Percentiles rank a stretch among this genome's conserved stretches.
Conservation (phyloP, 2,797 vertebrate genomes). For the Tapirus indicus region DNA sequence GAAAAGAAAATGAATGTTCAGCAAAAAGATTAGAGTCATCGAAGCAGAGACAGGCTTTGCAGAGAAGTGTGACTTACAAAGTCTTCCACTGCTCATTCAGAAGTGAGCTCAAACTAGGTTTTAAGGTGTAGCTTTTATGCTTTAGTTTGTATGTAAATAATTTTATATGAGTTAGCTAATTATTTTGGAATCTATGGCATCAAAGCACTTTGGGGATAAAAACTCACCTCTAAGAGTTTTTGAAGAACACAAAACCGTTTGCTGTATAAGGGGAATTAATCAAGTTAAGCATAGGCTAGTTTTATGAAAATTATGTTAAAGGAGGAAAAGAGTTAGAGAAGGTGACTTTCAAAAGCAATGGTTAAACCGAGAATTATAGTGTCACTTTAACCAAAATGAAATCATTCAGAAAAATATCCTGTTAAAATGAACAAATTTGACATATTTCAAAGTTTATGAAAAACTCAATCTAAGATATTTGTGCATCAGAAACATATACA, state of each 20-base stretch:
- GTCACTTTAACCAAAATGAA: not conserved
- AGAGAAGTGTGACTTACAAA: too few species aligned
- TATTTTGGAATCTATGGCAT: not conserved
- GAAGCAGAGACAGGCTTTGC: too few species aligned
- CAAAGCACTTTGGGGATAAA: not conserved
- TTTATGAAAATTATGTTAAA: not conserved
- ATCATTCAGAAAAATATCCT: not conserved
- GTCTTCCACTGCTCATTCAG: too few species aligned
- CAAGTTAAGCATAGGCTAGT: not conserved
- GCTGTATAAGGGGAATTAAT: not conserved
- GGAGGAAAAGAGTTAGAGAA: not conserved
- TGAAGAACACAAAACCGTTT: not conserved
- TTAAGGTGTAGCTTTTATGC: too few species aligned
- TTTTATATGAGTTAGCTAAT: not conserved
- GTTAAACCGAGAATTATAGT: not conserved
- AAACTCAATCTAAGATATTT: not conserved
- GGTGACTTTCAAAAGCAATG: not conserved
- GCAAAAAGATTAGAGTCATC: too few species aligned
- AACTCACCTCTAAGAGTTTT: not conserved
- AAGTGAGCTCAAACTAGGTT: too few species aligned
- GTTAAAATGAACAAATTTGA: not conserved
- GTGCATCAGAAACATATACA: not conserved
- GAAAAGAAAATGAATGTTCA: too few species aligned
- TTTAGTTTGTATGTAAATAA: not conserved
- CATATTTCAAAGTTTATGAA: not conserved